phyloP scores from a whole-genome alignment of 2,797 vertebrate genomes.

The Megaceryle alcyon region DNA sequence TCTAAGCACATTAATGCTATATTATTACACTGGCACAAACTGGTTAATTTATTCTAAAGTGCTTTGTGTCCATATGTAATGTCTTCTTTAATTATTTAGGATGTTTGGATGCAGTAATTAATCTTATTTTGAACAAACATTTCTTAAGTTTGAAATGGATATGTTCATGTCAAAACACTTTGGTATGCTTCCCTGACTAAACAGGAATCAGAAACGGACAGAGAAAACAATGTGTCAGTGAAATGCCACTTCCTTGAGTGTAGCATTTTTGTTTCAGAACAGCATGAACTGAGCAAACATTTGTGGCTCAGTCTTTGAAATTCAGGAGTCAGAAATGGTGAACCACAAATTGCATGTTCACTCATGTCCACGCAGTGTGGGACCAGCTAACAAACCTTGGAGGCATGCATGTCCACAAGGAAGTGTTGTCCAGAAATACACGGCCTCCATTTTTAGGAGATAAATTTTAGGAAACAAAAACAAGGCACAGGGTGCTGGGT shows the following conservation, averaged over 20 bases:
- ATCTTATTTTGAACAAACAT: background rate
- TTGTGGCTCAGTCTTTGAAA: background rate
- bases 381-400: background rate
- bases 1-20: background rate
- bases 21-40: constrained; percentile 13
- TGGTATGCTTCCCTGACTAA: background rate
- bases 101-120: background rate
- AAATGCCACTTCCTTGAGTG: background rate
- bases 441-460: background rate
- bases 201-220: background rate
- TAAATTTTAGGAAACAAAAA: background rate
- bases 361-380: rapidly evolving
- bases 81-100: constrained; percentile 19
- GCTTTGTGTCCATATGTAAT: background rate
- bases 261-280: background rate
- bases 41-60: background rate
- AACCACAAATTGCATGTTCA: background rate
- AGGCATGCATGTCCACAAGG: rapidly evolving
- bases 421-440: background rate
- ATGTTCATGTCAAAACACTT: background rate
- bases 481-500: background rate
- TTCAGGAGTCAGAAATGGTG: background rate
- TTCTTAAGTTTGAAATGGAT: background rate
- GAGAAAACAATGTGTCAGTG: background rate
- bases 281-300: background rate